Base-by-base conservation (phyloP, 2,888 invertebrate genomes). In the Eudemis profundana region DNA sequence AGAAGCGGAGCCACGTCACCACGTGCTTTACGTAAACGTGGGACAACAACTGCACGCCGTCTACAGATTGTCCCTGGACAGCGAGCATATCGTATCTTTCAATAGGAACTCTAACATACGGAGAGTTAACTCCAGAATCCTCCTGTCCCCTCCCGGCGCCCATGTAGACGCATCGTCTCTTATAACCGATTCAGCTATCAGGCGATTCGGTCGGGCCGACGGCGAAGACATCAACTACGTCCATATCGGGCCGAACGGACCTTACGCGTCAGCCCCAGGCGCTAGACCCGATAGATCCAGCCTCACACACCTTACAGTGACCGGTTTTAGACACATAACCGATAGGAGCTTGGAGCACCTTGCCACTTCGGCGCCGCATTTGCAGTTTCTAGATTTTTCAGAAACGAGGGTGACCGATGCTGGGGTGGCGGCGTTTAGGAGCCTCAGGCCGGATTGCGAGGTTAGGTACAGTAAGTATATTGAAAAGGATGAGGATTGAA, bases 321-420 rank as follows among this genome's bases (percentile, higher is more conserved):
- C 94, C 0, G 94, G 95, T 3, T 96, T 94, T 74, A 87, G 91
- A 4, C 86, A 89, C 61, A 93, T 96, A 0, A 95, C 95, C 0
- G 93, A 96, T 74, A 82, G 90, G 4, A 94, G 94, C 49, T 77
- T 96, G 15, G 79, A 84, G 12, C 95, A 95, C 78, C 79, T 95
- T 54, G 93, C 93, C 0, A 90, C 92, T 0, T 94, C 94, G 0
- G 94, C 95, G 0, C 94, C 94, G 0, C 80, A 90, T 61, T 78
- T 96, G 12, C 78, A 86, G 5, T 85, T 84, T 21, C 78, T 97
- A 0, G 96, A 97, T 81, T 93, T 97, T 0, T 94, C 94, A 0
- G 93, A 94, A 0, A 95, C 96, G 0, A 88, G 91, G 0, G 95
- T 96, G 0, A 95, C 95, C 0, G 79, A 81, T 4, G 75, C 84